These are phyloP conservation scores for Formicarius rufipectus DNA, from an alignment of 2,113 vertebrate genomes.

Conservation along the genomic window DNA sequence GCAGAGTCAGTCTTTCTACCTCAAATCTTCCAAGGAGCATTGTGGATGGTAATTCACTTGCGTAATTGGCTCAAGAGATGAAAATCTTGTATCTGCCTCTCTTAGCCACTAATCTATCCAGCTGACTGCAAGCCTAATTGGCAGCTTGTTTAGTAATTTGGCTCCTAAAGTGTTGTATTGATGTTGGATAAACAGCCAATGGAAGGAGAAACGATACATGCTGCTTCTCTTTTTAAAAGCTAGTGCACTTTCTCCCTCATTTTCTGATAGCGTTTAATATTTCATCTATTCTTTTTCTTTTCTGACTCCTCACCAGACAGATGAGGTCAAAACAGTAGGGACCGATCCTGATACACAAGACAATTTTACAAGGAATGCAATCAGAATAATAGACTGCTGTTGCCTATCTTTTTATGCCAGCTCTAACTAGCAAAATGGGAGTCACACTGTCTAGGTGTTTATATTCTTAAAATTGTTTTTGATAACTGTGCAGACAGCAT, in stretches of 20 bases:
- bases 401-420: not conserved
- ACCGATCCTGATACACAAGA: constrained; percentile 19
- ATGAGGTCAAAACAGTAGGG: constrained; percentile 14
- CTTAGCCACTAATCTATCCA: constrained; percentile 82
- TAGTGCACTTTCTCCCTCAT: not conserved
- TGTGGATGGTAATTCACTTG: constrained; percentile 78
- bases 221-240: constrained; percentile 65
- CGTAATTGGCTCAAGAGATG: constrained; percentile 84
- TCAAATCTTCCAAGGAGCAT: constrained; percentile 71
- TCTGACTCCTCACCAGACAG: not conserved
- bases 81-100: constrained; percentile 82
- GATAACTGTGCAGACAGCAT: not conserved
- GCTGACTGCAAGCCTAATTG: constrained; percentile 87
- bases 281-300: constrained; percentile 24
- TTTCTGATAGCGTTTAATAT: constrained; percentile 38
- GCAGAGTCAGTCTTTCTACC: constrained; percentile 57
- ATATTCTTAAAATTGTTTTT: not conserved
- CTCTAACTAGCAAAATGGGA: constrained; percentile 23
- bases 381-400: not conserved
- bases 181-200: constrained; percentile 84
- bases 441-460: not conserved
- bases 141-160: constrained; percentile 88
- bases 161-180: constrained; percentile 84
- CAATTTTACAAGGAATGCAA: constrained; percentile 10
- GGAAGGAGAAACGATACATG: constrained; percentile 74